phyloP scores from a whole-genome alignment of 1,140 invertebrate species.

The Mamestra configurata region DNA sequence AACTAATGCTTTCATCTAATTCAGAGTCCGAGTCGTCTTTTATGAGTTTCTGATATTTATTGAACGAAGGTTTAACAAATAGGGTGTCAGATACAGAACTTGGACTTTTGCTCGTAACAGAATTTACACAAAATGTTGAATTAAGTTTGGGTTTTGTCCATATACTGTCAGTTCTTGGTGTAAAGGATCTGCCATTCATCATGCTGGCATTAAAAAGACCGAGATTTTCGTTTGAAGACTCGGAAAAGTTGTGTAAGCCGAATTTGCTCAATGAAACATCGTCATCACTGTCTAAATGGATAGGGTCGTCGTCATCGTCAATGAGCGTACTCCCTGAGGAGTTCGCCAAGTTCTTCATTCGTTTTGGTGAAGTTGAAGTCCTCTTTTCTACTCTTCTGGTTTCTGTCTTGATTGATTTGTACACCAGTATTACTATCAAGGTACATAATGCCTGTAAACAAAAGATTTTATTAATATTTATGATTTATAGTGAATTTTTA shows the following conservation, averaged over 20 bases:
- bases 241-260: conserved; percentile 78
- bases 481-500: not conserved
- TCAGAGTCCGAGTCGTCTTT: conserved; percentile 84
- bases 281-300: conserved; percentile 38
- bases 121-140: conserved; percentile 80
- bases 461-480: conserved; percentile 39
- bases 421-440: conserved; percentile 71
- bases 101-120: conserved; percentile 68
- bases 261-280: conserved; percentile 81
- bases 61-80: conserved; percentile 79
- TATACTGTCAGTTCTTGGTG: conserved; percentile 71
- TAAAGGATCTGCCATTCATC: conserved; percentile 76
- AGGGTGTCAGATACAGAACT: conserved; percentile 74
- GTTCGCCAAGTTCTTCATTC: conserved; percentile 71
- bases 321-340: conserved; percentile 63
- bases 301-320: conserved; percentile 67
- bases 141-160: conserved; percentile 81
- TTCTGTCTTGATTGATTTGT: conserved; percentile 71
- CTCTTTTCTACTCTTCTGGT: conserved; percentile 59
- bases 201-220: conserved; percentile 70
- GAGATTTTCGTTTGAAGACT: conserved; percentile 77
- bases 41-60: conserved; percentile 78
- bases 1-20: conserved; percentile 85
- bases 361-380: conserved; percentile 68
- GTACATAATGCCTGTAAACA: conserved; percentile 75